Conservation (phyloP, 2,113 vertebrate species). For the Anhinga rufa region DNA sequence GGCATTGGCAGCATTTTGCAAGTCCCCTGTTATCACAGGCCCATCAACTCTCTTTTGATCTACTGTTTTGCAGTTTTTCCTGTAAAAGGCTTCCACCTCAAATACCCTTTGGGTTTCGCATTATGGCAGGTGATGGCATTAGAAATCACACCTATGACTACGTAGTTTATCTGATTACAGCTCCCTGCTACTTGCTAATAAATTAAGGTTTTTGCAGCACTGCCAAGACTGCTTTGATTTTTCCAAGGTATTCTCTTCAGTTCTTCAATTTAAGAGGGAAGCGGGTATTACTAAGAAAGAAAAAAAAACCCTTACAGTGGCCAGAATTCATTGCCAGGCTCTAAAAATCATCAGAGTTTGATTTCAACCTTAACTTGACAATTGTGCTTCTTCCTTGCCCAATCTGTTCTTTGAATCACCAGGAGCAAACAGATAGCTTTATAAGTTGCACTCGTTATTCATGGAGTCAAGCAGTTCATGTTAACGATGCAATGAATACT, state of each 20-base stretch:
- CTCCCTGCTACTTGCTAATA: background rate
- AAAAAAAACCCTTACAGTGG: background rate
- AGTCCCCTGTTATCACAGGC: background rate
- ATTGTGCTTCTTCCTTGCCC: background rate
- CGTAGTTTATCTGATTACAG: background rate
- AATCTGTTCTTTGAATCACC: background rate
- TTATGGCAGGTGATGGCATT: background rate
- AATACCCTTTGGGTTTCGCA: background rate
- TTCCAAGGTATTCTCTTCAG: background rate
- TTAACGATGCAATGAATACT: background rate
- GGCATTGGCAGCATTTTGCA: background rate
- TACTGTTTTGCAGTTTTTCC: background rate
- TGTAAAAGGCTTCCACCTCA: background rate
- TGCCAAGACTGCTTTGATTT: background rate
- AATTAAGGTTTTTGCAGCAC: background rate
- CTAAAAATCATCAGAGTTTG: background rate
- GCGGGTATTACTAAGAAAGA: background rate
- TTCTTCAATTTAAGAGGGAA: background rate
- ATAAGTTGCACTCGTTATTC: background rate
- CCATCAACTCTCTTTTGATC: background rate
- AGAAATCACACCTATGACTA: background rate
- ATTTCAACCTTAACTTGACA: background rate
- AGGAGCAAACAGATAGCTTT: background rate
- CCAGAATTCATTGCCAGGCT: background rate
- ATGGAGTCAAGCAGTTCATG: background rate